Evolutionary conservation across 2,888 invertebrate genomes (phyloP).

Genomic region (Scaptomyza caliginosa): DNA sequence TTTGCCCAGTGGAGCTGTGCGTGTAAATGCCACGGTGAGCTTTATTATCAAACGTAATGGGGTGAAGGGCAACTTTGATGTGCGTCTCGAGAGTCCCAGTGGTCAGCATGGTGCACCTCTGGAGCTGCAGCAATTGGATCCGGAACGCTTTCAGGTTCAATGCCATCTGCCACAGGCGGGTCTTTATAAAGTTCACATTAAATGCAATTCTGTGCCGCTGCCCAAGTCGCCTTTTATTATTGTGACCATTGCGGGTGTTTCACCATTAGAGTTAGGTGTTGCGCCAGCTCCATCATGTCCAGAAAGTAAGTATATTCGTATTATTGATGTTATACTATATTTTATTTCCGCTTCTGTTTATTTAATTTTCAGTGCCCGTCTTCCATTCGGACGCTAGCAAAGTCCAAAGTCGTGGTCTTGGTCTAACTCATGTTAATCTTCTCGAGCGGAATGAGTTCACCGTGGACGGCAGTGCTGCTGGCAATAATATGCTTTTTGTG

Average conservation of each 20-base stretch:
- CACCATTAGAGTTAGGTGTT: neutral
- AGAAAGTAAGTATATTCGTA: constrained; percentile 10
- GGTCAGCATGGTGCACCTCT: constrained; percentile 67
- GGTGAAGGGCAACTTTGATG: constrained; percentile 82
- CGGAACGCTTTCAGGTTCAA: constrained; percentile 78
- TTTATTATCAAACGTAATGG: constrained; percentile 82
- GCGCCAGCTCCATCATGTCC: constrained; percentile 1
- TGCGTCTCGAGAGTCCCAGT: constrained; percentile 81
- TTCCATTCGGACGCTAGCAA: constrained; percentile 80
- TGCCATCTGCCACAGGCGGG: constrained; percentile 74
- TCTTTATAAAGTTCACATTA: constrained; percentile 81
- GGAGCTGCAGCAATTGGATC: constrained; percentile 75
- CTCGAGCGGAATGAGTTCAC: constrained; percentile 82
- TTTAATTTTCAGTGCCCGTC: constrained; percentile 57
- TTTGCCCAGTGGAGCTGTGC: constrained; percentile 81
- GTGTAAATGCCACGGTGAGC: constrained; percentile 66
- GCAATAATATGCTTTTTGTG: constrained; percentile 96
- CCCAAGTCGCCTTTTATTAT: constrained; percentile 82
- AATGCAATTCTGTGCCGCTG: constrained; percentile 81
- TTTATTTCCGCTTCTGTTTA: too few relatives aligned
- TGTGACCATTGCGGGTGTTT: constrained; percentile 73
- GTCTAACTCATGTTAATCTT: constrained; percentile 75
- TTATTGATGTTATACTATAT: neutral
- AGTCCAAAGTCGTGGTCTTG: constrained; percentile 78
- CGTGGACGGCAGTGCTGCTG: constrained; percentile 84